phyloP scores from a whole-genome alignment of 2,113 vertebrate species.

The Sinocyclocheilus rhinocerous region DNA sequence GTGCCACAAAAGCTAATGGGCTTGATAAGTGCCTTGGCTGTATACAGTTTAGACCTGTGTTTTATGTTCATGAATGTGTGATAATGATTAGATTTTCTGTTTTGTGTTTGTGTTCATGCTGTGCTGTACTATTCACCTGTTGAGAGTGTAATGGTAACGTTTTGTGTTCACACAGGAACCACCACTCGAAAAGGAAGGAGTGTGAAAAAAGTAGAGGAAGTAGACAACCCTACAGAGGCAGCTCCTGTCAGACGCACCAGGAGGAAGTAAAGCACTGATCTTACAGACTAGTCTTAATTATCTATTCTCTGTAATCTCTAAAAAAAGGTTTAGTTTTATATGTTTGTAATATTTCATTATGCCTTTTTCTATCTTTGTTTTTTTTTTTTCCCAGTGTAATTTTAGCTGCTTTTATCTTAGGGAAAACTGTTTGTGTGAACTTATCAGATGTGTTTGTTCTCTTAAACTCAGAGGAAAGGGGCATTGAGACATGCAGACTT shows the following conservation, averaged over 20 bases:
- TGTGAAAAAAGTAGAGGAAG: constrained; percentile 34
- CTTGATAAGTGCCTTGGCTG: neutral
- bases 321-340: constrained; percentile 12
- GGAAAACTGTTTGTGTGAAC: neutral
- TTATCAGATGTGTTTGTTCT: neutral
- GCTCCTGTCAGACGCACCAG: constrained; percentile 54
- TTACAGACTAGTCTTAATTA: constrained; percentile 43
- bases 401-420: constrained; percentile 17
- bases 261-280: constrained; percentile 58
- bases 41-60: neutral
- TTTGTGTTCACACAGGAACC: constrained; percentile 1
- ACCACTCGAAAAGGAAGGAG: constrained; percentile 35
- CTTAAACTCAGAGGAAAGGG: neutral
- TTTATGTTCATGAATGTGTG: neutral
- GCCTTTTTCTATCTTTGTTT: neutral
- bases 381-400: neutral
- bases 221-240: neutral
- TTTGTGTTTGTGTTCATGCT: neutral
- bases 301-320: neutral
- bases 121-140: neutral
- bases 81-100: neutral
- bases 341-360: constrained; percentile 3
- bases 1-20: neutral
- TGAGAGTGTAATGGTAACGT: neutral
- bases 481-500: neutral